These are phyloP conservation scores for Anguilla rostrata DNA, from an alignment of 2,113 vertebrate species.

Conservation along the genomic window DNA sequence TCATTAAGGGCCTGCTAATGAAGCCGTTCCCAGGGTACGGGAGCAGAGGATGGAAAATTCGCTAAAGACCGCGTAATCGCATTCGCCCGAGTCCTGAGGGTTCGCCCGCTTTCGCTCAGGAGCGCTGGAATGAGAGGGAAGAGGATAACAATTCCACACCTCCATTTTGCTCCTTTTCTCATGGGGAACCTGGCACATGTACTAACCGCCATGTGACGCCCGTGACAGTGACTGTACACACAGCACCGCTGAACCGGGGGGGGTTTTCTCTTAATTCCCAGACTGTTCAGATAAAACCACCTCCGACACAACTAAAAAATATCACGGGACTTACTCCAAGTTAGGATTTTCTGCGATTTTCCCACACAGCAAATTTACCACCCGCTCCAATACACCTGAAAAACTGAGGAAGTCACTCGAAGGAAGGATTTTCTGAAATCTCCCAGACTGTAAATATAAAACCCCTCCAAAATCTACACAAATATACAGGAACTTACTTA, in stretches of 20 bases:
- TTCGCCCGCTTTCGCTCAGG: not conserved
- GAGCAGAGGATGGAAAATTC: not conserved
- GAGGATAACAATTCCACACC: not conserved
- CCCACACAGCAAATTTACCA: not conserved
- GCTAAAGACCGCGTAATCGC: conserved; percentile 12
- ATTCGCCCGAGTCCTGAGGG: not conserved
- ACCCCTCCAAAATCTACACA: not conserved
- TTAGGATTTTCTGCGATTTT: not conserved
- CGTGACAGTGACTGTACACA: not conserved
- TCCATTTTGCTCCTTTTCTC: not conserved
- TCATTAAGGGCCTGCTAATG: not conserved
- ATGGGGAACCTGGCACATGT: not conserved
- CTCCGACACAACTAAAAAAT: not conserved
- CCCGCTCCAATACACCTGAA: not conserved
- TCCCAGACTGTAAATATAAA: not conserved
- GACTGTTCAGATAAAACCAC: not conserved
- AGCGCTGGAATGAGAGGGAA: not conserved
- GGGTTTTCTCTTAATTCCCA: not conserved
- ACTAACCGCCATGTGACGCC: not conserved
- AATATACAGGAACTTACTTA: not conserved
- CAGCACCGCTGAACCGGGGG: not conserved
- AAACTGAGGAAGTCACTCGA: not conserved
- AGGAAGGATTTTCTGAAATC: not conserved
- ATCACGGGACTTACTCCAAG: not conserved
- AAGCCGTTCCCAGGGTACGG: not conserved